Conservation (phyloP, 2,888 invertebrate species). For the Eupithecia pulchellata region DNA sequence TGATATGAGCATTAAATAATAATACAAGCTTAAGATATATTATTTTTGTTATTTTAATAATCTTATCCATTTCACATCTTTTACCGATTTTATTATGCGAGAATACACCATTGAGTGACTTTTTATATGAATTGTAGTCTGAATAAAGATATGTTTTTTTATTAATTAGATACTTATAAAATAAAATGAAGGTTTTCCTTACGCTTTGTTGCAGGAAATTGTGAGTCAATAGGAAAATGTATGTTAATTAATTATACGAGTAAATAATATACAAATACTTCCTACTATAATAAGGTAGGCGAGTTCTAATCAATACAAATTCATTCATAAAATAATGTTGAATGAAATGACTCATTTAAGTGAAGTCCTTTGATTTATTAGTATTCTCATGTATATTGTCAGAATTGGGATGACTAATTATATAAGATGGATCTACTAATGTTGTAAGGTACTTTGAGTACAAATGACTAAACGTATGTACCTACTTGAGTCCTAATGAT, state of each 20-base stretch:
- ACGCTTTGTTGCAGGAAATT: conserved; percentile 35
- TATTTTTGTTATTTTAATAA: neutral
- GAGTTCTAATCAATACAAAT: conserved; percentile 21
- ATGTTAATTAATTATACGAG: conserved; percentile 26
- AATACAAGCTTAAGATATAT: too few species aligned
- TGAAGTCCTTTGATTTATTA: conserved; percentile 33
- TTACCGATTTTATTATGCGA: neutral
- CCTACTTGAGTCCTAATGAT: conserved; percentile 1
- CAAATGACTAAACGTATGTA: conserved; percentile 9
- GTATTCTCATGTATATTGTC: conserved; percentile 40
- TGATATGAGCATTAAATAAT: neutral
- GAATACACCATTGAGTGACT: neutral
- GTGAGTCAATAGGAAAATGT: conserved; percentile 49
- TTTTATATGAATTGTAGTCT: neutral
- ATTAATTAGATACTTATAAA: neutral
- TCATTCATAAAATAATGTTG: conserved; percentile 39
- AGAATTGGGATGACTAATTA: conserved; percentile 42
- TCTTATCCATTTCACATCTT: too few species aligned
- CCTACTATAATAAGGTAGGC: conserved; percentile 14
- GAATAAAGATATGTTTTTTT: neutral
- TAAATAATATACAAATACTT: neutral
- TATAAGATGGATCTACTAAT: neutral
- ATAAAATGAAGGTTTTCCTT: conserved; percentile 4
- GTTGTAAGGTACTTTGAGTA: neutral
- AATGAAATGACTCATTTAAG: conserved; percentile 43